Base-by-base conservation (phyloP, 2,113 vertebrate species). In the Picathartes gymnocephalus region DNA sequence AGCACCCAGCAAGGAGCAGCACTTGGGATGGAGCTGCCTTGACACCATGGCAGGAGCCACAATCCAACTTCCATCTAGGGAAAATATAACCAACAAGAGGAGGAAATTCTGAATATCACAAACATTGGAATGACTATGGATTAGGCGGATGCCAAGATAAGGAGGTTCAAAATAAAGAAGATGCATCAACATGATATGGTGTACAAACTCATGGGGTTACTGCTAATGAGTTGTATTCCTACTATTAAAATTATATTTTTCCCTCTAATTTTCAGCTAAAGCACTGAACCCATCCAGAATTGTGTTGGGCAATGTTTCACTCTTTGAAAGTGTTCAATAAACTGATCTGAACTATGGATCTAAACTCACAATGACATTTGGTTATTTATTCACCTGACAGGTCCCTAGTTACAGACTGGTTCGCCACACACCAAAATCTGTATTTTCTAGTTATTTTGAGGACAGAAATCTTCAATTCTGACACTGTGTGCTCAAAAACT, bases 191-290 rank as follows among this genome's bases (percentile, higher is more conserved):
- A 6, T 25, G 7, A 68, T 2, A 13, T 0, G 6, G 23, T 3
- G 3, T 4, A 24, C 11, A 45, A 45, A 30, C 10, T 5, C 14
- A 22, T 17, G 42, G 15, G 6, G 4, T 35, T 35, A 13, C 21
- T 5, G 6, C 10, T 64, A 22, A 16, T 0, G 1, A 15, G 5
- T 11, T 33, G 17, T 16, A 18, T 15, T 68, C 40, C 47, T 64
- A 6, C 27, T 33, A 33, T 9, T 35, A 30, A 81, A 86, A 45
- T 4, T 4, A 9, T 13, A 24, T 19, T 69, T 68, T 73, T n/a
- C 28, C 9, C 11, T 60, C 48, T 51, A 37, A 47, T 47, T 82
- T 80, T 58, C 30, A 25, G 35, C 33, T 19, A 72, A 82, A 62
- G 23, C 23, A 40, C 25, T 11, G 8, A 54, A 69, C 6, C 28